Base-by-base conservation (phyloP, 1,140 invertebrate species). In the Pogonognathellus flavescens region DNA sequence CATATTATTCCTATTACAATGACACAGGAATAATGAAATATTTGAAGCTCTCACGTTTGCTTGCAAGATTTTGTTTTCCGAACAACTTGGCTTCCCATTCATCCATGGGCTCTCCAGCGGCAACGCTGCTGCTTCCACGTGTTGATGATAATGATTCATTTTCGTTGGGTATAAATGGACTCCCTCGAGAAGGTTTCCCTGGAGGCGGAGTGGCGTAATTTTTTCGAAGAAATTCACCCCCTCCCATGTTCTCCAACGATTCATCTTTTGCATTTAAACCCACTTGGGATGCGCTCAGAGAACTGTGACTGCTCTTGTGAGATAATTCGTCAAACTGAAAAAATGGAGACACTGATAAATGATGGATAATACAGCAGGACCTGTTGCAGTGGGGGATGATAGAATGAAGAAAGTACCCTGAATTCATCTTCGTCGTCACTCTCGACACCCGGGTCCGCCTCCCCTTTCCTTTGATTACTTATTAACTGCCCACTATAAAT, bases 351-450 rank as follows among this genome's bases (percentile, higher is more conserved):
- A 57, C 18, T 22, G 11, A n/a, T 57, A 57, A 14, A 57, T 13
- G n/a, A 60, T 53, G 52, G 20, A 25, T 55, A 82, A n/a, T 41
- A 41, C 31, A 41, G 31, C n/a, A n/a, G n/a, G n/a, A n/a, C n/a
- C n/a, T n/a, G n/a, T n/a, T n/a, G n/a, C n/a, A n/a, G n/a, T n/a
- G n/a, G n/a, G n/a, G n/a, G n/a, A n/a, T n/a, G n/a, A n/a, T n/a
- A n/a, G n/a, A n/a, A n/a, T 60, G 55, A 55, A 49, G 11, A 20
- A 62, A 22, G 13, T 90, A 93, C 93, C 72, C 94, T 94, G 91
- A 96, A 96, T 90, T 96, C 95, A 90, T 96, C 95, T 80, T 96
- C 95, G 89, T 95, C 95, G 90, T 97, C 95, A 91, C 95, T 96
- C 6, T 96, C 96, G 62, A 96, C 95, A 59, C 95, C 96, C n/a